phyloP scores from a whole-genome alignment of 2,797 vertebrate species.

The Danio aesculapii region DNA sequence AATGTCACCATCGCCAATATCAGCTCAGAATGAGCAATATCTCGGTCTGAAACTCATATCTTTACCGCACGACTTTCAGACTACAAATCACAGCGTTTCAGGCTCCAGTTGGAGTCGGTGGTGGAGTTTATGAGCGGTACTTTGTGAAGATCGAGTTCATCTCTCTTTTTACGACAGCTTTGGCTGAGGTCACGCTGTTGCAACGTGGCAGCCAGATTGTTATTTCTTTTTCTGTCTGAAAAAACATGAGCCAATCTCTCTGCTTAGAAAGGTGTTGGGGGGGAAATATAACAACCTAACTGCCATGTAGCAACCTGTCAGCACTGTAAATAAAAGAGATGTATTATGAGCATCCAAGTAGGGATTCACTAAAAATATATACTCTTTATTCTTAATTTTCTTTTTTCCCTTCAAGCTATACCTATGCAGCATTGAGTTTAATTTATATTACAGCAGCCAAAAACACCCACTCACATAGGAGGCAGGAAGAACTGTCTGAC shows the following conservation, averaged over 20 bases:
- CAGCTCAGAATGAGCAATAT: conserved; percentile 9
- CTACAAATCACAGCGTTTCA: conserved; percentile 25
- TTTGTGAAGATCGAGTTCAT: conserved; percentile 41
- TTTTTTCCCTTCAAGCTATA: neutral
- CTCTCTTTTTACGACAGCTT: conserved; percentile 31
- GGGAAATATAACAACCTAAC: conserved; percentile 1
- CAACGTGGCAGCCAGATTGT: neutral
- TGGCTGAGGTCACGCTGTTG: conserved; percentile 28
- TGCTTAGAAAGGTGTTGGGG: conserved; percentile 4
- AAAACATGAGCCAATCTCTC: conserved; percentile 30
- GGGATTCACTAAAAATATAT: neutral
- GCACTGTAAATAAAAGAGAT: neutral
- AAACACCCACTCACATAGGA: neutral
- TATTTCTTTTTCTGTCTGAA: conserved; percentile 18
- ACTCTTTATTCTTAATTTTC: neutral
- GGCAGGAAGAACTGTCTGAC: neutral
- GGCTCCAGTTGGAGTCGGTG: neutral
- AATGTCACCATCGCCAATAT: conserved; percentile 11
- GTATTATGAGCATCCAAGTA: conserved; percentile 12
- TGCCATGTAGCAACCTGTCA: conserved; percentile 17
- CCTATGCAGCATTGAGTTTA: neutral
- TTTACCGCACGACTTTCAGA: conserved; percentile 30
- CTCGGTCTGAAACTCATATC: conserved; percentile 23
- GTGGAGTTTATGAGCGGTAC: conserved; percentile 18
- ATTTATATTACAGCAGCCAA: neutral